phyloP scores from a whole-genome alignment of 1,140 invertebrate genomes.

The Procambarus virginalis region DNA sequence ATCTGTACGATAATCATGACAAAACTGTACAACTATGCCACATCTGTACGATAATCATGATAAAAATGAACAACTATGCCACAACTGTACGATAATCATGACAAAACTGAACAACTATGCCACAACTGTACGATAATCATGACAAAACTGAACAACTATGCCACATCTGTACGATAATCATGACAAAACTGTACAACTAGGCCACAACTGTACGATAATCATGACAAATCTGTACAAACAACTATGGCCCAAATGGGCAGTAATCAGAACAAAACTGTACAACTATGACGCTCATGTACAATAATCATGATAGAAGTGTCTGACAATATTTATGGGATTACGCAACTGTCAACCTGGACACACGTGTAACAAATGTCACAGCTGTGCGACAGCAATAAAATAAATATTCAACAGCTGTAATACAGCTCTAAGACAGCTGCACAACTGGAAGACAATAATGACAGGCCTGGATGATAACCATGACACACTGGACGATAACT shows the following conservation, averaged over 20 bases:
- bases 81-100: background rate
- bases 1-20: background rate
- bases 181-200: background rate
- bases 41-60: background rate
- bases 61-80: background rate
- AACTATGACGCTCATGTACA: background rate
- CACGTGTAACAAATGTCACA: background rate
- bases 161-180: background rate
- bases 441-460: background rate
- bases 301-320: too few relatives aligned
- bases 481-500: background rate
- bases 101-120: background rate
- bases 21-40: background rate
- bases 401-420: background rate
- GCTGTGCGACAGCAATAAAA: background rate
- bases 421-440: background rate
- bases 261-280: background rate
- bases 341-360: background rate
- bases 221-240: background rate
- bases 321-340: background rate
- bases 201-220: background rate
- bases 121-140: background rate
- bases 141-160: background rate
- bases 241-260: background rate
- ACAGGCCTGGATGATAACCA: too few relatives aligned